These are phyloP conservation scores for Ligdia adustata DNA, from an alignment of 2,888 invertebrate genomes.

Conservation along the genomic window DNA sequence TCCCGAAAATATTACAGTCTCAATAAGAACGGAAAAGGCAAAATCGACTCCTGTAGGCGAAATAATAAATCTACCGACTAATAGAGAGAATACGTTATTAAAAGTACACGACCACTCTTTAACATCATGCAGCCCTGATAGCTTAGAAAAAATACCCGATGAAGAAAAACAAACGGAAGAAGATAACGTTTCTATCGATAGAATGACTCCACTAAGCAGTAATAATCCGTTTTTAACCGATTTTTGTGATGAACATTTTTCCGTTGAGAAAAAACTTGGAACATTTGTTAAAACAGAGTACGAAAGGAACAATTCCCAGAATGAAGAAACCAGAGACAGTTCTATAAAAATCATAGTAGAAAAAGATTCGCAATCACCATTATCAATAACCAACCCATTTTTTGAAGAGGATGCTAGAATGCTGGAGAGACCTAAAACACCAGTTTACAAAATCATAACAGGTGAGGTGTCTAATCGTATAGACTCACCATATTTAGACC, in stretches of 20 bases:
- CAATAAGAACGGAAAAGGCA: constrained; percentile 62
- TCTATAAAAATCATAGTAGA: constrained; percentile 60
- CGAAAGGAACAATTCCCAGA: constrained; percentile 69
- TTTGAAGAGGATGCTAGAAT: constrained; percentile 44
- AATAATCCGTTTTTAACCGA: constrained; percentile 66
- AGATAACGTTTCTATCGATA: constrained; percentile 46
- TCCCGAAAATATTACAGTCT: constrained; percentile 70
- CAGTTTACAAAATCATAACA: constrained; percentile 70
- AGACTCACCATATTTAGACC: constrained; percentile 56
- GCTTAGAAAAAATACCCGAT: constrained; percentile 46
- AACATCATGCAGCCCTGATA: constrained; percentile 41
- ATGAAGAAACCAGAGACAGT: constrained; percentile 58
- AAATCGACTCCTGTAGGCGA: constrained; percentile 34
- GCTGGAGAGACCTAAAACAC: constrained; percentile 68
- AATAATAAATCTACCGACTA: constrained; percentile 9
- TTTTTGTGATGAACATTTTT: constrained; percentile 53
- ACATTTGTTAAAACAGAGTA: constrained; percentile 67
- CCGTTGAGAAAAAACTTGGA: constrained; percentile 58
- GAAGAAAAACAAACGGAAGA: constrained; percentile 51
- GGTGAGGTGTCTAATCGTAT: constrained; percentile 54
- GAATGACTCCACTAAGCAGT: constrained; percentile 46
- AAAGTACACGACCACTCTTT: constrained; percentile 28
- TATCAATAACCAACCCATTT: constrained; percentile 56
- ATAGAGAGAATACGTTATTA: constrained; percentile 24
- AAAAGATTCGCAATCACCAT: constrained; percentile 39